Percentiles rank a stretch among this genome's conserved stretches.
Conservation (phyloP, 2,797 vertebrate species). For the Coluber constrictor region DNA sequence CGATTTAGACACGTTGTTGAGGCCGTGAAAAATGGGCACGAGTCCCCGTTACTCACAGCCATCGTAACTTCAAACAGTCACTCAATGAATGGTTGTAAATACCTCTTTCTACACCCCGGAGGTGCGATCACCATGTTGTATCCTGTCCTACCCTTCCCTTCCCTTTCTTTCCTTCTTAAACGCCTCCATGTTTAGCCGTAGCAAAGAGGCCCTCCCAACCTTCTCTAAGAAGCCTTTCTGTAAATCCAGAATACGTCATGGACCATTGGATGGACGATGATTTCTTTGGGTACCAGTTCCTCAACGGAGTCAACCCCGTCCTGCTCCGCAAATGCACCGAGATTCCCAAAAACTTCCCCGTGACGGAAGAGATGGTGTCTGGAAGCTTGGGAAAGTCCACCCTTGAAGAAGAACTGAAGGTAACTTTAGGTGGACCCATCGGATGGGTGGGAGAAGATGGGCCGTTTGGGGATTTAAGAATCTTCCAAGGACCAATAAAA, state of each 20-base stretch:
- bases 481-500: no score
- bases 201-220: neutral
- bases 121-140: no score
- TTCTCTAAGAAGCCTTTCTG: constrained; percentile 33
- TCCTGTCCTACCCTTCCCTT: neutral
- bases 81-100: no score
- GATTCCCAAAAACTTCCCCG: constrained; percentile 74
- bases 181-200: neutral
- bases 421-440: constrained; percentile 20
- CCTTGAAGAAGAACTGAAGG: constrained; percentile 76
- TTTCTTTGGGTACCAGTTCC: constrained; percentile 83
- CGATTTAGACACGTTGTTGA: no score
- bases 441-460: no score
- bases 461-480: no score
- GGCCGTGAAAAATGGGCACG: no score
- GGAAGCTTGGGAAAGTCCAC: constrained; percentile 71
- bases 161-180: neutral
- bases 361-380: constrained; percentile 75
- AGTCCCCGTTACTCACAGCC: no score
- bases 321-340: constrained; percentile 69
- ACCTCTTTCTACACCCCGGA: no score
- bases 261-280: constrained; percentile 80
- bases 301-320: constrained; percentile 82
- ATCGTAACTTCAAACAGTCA: no score
- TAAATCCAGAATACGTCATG: constrained; percentile 76